phyloP scores from a whole-genome alignment of 2,888 invertebrate species.

The Myathropa florea region DNA sequence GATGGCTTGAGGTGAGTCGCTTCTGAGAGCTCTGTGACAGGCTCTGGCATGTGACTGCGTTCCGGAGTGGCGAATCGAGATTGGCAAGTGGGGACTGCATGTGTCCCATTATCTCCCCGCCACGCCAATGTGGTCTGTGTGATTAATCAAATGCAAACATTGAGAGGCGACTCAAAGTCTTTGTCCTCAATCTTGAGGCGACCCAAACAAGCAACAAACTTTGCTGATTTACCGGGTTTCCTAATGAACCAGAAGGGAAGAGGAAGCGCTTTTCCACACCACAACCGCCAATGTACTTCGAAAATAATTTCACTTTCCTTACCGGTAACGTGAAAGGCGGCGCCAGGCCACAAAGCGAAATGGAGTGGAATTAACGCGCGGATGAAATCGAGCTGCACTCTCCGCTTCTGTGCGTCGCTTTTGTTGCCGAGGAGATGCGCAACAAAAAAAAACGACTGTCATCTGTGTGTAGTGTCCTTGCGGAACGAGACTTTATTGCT shows the following conservation, averaged over 20 bases:
- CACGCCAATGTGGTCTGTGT: conserved; percentile 6
- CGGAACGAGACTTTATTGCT: conserved; percentile 43
- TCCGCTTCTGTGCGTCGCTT: not conserved
- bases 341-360: not conserved
- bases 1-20: conserved; percentile 16
- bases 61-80: no score
- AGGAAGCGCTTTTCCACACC: not conserved
- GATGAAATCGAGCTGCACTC: not conserved
- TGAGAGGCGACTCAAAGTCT: not conserved
- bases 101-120: conserved; percentile 3
- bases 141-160: conserved; percentile 43
- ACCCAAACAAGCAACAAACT: not conserved
- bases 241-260: not conserved
- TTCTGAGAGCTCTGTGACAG: not conserved
- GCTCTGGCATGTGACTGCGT: conserved; percentile 15
- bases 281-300: not conserved
- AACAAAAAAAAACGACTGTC: not conserved
- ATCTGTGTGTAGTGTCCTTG: conserved; percentile 26
- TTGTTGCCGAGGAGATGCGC: not conserved
- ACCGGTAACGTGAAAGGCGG: not conserved
- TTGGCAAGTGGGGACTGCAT: conserved; percentile 24
- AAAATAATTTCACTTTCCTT: not conserved
- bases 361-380: conserved; percentile 29
- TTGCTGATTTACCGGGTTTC: not conserved
- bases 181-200: not conserved